Base-by-base conservation (phyloP, 1,140 invertebrate genomes). In the Rhopalosiphum maidis region DNA sequence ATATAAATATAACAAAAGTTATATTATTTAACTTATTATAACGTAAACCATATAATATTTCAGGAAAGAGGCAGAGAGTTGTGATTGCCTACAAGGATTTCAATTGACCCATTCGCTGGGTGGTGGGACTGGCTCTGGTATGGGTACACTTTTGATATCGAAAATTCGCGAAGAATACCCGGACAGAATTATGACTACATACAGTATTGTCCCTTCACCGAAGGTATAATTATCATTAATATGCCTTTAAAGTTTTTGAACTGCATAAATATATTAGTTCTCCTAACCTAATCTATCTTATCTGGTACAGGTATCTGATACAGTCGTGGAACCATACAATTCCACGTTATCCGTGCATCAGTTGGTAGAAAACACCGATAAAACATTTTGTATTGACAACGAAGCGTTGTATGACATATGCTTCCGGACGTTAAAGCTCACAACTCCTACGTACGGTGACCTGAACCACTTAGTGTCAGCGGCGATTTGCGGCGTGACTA, bases 101-200 rank as follows among this genome's bases (percentile, higher is more conserved):
- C 95, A 96, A 95, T 94, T 96, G 94, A 96, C 96, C n/a, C 96
- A 97, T 94, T 97, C 96, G 6, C 95, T 96, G 30, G 96, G 96
- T 86, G 96, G 96, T 60, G 96, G 96, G 68, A 97, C 96, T 83
- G 96, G 96, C 18, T 96, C 96, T 85, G 96, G 96, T 83, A 96
- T 96, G 95, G 96, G 96, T 6, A 96, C 96, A 9, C 95, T 96
- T 43, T 94, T 96, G 35, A 95, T 97, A 94, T 97, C 94, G 87
- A 96, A 96, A 94, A 95, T 96, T 82, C 94, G 95, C 18, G 95
- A 95, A 94, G 95, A 95, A 94, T 95, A 95, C 94, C 95, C 96
- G 1, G 96, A 96, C 95, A 94, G 96, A 93, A 97, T 97, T 94
- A 97, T 97, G 96, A 96, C 96, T 94, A 96, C 96, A 2, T 96